phyloP scores from a whole-genome alignment of 2,888 invertebrate genomes.

The Galerucella nymphaeae region DNA sequence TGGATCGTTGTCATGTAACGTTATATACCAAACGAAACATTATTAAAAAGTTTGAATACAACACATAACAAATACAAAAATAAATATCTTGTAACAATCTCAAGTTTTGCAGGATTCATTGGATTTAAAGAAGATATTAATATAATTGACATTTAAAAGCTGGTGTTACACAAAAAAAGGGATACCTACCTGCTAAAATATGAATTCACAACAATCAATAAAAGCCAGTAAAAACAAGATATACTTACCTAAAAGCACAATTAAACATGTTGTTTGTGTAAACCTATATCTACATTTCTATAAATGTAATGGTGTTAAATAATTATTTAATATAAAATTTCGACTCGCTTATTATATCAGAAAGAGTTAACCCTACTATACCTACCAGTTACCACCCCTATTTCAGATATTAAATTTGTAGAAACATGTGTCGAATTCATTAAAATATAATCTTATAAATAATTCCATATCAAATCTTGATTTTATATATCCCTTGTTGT shows the following conservation, averaged over 20 bases:
- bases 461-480: slow-evolving; percentile 30
- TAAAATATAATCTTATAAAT: slow-evolving; percentile 45
- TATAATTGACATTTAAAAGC: too few species aligned
- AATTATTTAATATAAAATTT: background rate
- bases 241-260: too few species aligned
- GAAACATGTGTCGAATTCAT: slow-evolving; percentile 44
- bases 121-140: too few species aligned
- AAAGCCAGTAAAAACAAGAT: too few species aligned
- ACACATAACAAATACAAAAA: background rate
- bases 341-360: background rate
- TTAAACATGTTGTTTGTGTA: too few species aligned
- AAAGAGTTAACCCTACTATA: background rate
- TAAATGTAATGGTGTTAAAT: background rate
- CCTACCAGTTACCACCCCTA: background rate
- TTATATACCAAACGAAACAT: background rate
- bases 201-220: too few species aligned
- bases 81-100: background rate
- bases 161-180: too few species aligned
- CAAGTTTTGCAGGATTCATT: too few species aligned
- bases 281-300: too few species aligned
- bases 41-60: background rate
- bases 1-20: slow-evolving; percentile 7
- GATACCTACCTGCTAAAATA: too few species aligned
- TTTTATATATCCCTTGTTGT: slow-evolving; percentile 38
- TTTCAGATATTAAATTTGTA: slow-evolving; percentile 26